Base-by-base conservation (phyloP, 2,113 vertebrate species). In the Entelurus aequoreus region DNA sequence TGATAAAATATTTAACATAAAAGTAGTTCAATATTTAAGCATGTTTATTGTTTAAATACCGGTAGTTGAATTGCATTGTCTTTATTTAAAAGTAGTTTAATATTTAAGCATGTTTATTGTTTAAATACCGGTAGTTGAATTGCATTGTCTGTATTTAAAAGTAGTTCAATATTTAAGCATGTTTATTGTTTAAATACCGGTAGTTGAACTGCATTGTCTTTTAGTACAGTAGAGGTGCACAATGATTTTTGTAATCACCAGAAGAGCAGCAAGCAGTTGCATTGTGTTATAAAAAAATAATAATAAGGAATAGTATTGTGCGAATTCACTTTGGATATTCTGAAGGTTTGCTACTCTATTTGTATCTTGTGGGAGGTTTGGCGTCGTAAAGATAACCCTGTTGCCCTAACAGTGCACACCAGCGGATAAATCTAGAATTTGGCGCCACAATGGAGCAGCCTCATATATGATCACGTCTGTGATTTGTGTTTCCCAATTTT, bases 371-470 rank as follows among this genome's bases (percentile, higher is more conserved):
- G 21, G 60, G 28, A 63, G 60, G 59, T 50, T 66, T 21, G 19
- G 16, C 56, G 42, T 54, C 53, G 40, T 56, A 44, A 54, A 65
- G 40, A 56, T 40, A 56, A 56, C 54, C 37, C 40, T 56, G 16
- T n/a, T 8, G 16, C 55, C 53, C 52, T 28, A 28, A 28, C 28
- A 4, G 8, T 54, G 4, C 53, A 38, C 38, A 54, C 15, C 10
- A 44, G 55, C 12, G 55, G 38, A 57, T 44, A 57, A 42, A 57
- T 57, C 9, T 3, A 42, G 55, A 44, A 57, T 57, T 57, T 57
- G 55, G 40, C 55, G 60, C 71, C 69, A 78, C 57, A 74, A 75
- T 13, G 16, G n/a, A 73, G 62, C 69, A 68, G 68, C 65, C 51
- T 68, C 60, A 49, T 52, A 53, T 69, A 44, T 57, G 63, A 67